These are phyloP conservation scores for Girardinichthys multiradiatus DNA, from an alignment of 2,113 vertebrate genomes.

Conservation along the genomic window DNA sequence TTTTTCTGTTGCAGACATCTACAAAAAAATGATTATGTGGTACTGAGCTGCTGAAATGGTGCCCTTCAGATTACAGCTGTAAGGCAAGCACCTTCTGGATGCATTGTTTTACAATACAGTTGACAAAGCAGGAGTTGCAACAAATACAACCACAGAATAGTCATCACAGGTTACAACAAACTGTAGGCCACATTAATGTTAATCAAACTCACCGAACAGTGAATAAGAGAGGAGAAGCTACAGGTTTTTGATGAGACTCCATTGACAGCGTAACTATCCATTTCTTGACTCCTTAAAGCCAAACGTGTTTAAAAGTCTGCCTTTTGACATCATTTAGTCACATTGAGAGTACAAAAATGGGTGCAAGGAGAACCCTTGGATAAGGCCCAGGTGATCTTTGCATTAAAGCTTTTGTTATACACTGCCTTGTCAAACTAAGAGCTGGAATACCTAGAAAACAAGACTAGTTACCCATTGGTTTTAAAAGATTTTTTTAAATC, in stretches of 20 bases:
- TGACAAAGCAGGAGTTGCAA: slow-evolving; percentile 45
- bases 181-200: slow-evolving; percentile 7
- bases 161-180: slow-evolving; percentile 9
- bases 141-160: slow-evolving; percentile 39
- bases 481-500: not conserved
- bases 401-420: slow-evolving; percentile 10
- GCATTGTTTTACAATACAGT: slow-evolving; percentile 24
- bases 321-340: slow-evolving; percentile 44
- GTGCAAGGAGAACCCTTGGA: slow-evolving; percentile 25
- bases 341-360: slow-evolving; percentile 30
- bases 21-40: slow-evolving; percentile 12
- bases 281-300: not conserved
- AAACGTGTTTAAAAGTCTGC: slow-evolving; percentile 30
- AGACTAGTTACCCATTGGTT: not conserved
- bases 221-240: slow-evolving; percentile 41
- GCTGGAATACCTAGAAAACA: not conserved
- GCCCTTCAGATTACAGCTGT: slow-evolving; percentile 40
- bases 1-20: slow-evolving; percentile 6
- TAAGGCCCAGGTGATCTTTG: slow-evolving; percentile 43
- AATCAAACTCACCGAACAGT: slow-evolving; percentile 22
- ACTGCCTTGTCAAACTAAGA: not conserved
- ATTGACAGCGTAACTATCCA: slow-evolving; percentile 10
- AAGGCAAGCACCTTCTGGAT: slow-evolving; percentile 43
- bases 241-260: slow-evolving; percentile 17
- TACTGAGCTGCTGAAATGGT: slow-evolving; percentile 21